Evolutionary conservation across 2,888 invertebrate species (phyloP).

Genomic region (Ormyrus nitidulus): DNA sequence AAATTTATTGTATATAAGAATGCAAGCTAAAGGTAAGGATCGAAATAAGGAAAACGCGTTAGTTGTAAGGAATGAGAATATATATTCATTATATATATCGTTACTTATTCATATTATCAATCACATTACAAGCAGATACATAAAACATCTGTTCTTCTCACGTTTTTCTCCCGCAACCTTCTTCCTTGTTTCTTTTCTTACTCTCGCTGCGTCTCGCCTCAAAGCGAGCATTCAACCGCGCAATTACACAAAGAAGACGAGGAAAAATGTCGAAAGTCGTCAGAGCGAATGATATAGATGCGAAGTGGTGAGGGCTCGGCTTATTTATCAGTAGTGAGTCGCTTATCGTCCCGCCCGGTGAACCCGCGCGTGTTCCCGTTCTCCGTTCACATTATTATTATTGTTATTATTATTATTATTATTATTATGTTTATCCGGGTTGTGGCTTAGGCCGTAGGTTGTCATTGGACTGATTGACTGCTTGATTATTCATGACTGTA

Average conservation of each 20-base stretch:
- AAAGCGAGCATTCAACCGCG: no score
- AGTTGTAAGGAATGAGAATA: no score
- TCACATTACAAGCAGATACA: no score
- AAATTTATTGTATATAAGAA: not conserved
- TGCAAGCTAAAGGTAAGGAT: not conserved
- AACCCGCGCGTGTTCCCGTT: conserved; percentile 61
- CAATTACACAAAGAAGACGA: not conserved
- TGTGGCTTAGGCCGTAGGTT: conserved; percentile 72
- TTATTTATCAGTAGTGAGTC: conserved; percentile 62
- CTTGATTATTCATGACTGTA: conserved; percentile 59
- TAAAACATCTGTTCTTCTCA: no score
- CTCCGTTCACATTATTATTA: conserved; percentile 24
- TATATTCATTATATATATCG: no score
- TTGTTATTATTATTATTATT: not conserved
- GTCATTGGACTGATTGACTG: conserved; percentile 63
- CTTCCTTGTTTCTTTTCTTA: no score
- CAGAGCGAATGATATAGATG: conserved; percentile 5
- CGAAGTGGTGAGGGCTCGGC: conserved; percentile 32
- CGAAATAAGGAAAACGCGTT: no score
- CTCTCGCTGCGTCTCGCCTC: no score
- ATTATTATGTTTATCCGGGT: conserved; percentile 62
- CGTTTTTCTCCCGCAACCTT: no score
- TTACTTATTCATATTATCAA: no score
- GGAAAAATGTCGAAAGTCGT: not conserved
- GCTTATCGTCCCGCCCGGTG: conserved; percentile 65